Evolutionary conservation across 2,113 vertebrate species (phyloP), one percentile per base, ranked within the genome.

Genomic region (Phyllopteryx taeniolatus): DNA sequence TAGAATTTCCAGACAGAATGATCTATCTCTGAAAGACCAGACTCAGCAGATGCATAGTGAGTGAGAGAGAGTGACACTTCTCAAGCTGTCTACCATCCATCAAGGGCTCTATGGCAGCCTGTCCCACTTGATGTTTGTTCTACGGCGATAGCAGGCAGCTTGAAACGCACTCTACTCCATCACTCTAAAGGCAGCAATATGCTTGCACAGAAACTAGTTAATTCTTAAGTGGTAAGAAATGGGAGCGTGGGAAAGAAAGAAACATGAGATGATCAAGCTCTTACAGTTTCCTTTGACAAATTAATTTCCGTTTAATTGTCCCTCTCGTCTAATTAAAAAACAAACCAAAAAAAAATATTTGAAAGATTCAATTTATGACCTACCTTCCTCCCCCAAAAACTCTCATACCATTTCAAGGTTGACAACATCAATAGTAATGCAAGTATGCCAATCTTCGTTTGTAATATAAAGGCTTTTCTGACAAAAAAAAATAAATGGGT

Each of bases 41-140:
- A 89, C 78, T 82, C 79, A 77, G 75, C 84, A 51, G 49, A 51
- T 51, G 15, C 15, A 7, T 51, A 51, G 47, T 51, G 5, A 51
- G 15, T 17, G 15, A 51, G 47, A 5, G 15, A 84, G 74, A 80
- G 70, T 63, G 79, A 77, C 57, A 67, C 68, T 31, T 57, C 59
- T 71, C 78, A 77, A 84, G 73, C 85, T 79, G 85, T 76, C 71
- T 20, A 54, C 70, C 73, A 79, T 81, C 81, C 81, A 75, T 87
- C 86, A 82, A 76, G 1, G 22, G 57, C 68, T 79, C 12, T 0
- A 60, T 73, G 86, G 78, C 68, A 74, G 76, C 39, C 74, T 6
- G 68, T 60, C 13, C 33, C 12, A 67, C 83, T 77, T 54, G 17
- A 72, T 74, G 75, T 70, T 78, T 67, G 61, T 67, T 68, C 76